phyloP scores from a whole-genome alignment of 2,113 vertebrate species.

The Boulengeromyrus knoepffleri region DNA sequence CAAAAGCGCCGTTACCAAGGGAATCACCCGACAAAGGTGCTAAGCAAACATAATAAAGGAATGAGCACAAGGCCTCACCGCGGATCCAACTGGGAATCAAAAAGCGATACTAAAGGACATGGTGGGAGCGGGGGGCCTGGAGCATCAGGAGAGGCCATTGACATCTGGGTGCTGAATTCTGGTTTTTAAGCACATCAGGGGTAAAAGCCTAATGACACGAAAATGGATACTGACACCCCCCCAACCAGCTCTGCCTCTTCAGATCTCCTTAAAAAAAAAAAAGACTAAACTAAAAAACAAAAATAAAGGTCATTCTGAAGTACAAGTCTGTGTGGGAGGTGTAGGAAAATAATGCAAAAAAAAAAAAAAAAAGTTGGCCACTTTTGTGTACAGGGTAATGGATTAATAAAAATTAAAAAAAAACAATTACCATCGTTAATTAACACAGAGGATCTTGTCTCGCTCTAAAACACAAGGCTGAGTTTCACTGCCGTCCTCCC shows the following conservation, averaged over 20 bases:
- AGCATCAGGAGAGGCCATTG: not conserved
- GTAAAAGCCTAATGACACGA: not conserved
- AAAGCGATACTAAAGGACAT: not conserved
- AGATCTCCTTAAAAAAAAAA: not conserved
- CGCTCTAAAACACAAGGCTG: not conserved
- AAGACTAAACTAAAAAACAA: not conserved
- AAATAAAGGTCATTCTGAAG: conserved; percentile 3
- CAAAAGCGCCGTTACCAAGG: not conserved
- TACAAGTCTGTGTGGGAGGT: not conserved
- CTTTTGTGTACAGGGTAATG: not conserved
- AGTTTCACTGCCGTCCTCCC: not conserved
- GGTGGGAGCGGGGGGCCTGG: not conserved
- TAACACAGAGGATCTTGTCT: not conserved
- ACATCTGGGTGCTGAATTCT: not conserved
- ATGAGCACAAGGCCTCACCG: not conserved
- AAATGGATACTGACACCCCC: not conserved
- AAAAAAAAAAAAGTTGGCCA: not conserved
- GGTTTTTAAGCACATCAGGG: not conserved
- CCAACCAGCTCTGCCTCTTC: not conserved
- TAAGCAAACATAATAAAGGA: not conserved
- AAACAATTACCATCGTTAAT: not conserved
- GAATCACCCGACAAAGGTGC: not conserved
- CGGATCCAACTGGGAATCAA: not conserved
- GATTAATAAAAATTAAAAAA: not conserved
- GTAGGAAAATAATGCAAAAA: not conserved